Percentiles rank a stretch among this genome's conserved stretches.
These are phyloP conservation scores for Cylloceria caligata DNA, from an alignment of 2,888 invertebrate genomes.

Conservation along the genomic window DNA sequence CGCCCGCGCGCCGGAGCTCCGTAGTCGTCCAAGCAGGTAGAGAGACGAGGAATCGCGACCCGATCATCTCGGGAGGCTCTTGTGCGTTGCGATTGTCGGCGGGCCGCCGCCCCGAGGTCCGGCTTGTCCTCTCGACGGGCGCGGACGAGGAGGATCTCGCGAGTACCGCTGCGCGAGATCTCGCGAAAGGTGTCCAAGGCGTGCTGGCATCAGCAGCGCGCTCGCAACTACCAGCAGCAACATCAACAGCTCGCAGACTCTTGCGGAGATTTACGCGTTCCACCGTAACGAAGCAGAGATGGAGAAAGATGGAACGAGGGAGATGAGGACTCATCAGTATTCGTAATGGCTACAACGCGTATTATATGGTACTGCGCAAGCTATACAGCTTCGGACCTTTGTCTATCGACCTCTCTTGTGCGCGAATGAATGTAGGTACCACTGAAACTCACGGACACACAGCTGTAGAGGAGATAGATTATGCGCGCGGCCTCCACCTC, in stretches of 20 bases:
- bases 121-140: constrained; percentile 4
- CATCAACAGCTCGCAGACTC: constrained; percentile 49
- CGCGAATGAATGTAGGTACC: constrained; percentile 23
- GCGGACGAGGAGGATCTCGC: constrained; percentile 34
- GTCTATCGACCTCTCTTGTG: constrained; percentile 39
- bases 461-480: constrained; percentile 18
- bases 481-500: constrained; percentile 28
- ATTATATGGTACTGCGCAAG: constrained; percentile 34
- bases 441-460: constrained; percentile 19
- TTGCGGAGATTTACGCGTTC: constrained; percentile 76
- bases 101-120: constrained; percentile 34
- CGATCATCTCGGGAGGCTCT: constrained; percentile 55
- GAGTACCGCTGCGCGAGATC: constrained; percentile 25
- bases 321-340: constrained; percentile 68
- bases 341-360: constrained; percentile 57
- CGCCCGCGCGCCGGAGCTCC: constrained; percentile 39
- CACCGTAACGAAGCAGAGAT: constrained; percentile 75
- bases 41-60: constrained; percentile 48
- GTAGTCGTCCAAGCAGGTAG: constrained; percentile 36
- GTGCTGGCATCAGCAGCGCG: constrained; percentile 1
- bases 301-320: constrained; percentile 32
- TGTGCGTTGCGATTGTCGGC: constrained; percentile 54
- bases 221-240: constrained; percentile 21
- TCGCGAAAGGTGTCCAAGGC: constrained; percentile 51
- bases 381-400: constrained; percentile 36